Evolutionary conservation across 2,888 invertebrate genomes (phyloP), one percentile per base, ranked within the genome.

Genomic region (Dynastes tityus): DNA sequence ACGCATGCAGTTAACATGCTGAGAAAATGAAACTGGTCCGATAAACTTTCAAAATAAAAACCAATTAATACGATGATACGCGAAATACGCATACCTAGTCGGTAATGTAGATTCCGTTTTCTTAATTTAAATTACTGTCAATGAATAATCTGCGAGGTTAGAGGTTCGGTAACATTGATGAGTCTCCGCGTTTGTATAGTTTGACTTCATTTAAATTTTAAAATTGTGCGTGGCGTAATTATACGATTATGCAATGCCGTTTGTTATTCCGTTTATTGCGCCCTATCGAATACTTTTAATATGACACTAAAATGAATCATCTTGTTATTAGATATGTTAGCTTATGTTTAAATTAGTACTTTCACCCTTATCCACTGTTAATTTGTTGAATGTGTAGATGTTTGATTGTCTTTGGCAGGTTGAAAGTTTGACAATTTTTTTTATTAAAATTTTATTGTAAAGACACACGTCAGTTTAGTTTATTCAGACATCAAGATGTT

Each of bases 151-250:
- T 45, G 8, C 2, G 45, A 45, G 45, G 8, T 45, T 8, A 45
- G 45, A 45, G 45, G 45, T 45, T 45, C 8, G 11, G 45, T 45
- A 45, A 11, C 8, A 45, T 8, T 45, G 11, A 45, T 45, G 8
- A 45, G 11, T 45, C 11, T 45, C 45, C 9, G 11, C 11, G 45
- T 45, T 45, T 8, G 45, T 11, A 45, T 8, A 45, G 27, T 53
- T 70, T 70, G 53, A 11, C 5, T 53, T 70, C 53, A 70, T 70
- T 70, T 70, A 70, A 70, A 70, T 70, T 55, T 53, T 29, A 70
- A 53, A 70, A 70, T 70, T 70, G 53, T 27, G 29, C 53, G 53
- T 29, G 70, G 29, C 53, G 8, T 70, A 70, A 29, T 22, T 32
- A 58, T 58, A 9, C 22, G 22, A 22, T 58, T 58, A 58, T 22